Base-by-base conservation (phyloP, 2,797 vertebrate genomes). In the Acipenser ruthenus region DNA sequence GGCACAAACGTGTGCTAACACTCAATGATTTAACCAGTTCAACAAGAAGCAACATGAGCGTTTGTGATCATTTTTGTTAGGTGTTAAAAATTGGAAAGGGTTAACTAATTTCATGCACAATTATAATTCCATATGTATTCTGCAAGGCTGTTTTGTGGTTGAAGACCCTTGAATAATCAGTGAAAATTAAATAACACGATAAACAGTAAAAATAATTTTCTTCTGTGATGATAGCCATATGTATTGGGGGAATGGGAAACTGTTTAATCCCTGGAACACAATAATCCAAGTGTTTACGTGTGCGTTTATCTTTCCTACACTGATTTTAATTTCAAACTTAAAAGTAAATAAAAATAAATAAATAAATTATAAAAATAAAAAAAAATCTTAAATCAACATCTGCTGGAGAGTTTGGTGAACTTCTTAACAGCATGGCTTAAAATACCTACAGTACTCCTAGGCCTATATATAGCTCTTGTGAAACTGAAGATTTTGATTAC, bases 51-150 rank as follows among this genome's bases (percentile, higher is more conserved):
- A 37, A 37, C 23, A 37, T 37, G 23, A 37, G 23, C 4, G 23
- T 37, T 37, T 37, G 23, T 37, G 23, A 37, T 37, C 23, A 37
- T 37, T 37, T 37, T 37, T 37, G 23, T 37, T 3, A 23, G 23
- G 23, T 37, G 23, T 37, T 37, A 37, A 37, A 37, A 37, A 49
- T 52, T 23, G 7, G 77, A 64, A 79, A 75, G 71, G 67, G 74
- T 78, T 82, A 82, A 77, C 85, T 85, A 87, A 86, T 86, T 83
- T 82, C 78, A 87, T 80, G 83, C 81, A 84, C 81, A 86, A 87
- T 87, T 85, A 82, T 83, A 85, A 82, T 84, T 85, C 83, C 80
- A 82, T 88, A 83, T 87, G 82, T 80, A 80, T 86, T 80, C 73
- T 75, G 75, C 74, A 78, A 80, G 82, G 81, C 85, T 80, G 74